Percentiles rank a stretch among this genome's conserved stretches.
Conservation (phyloP, 53 echinoderm and acorn worm genomes). For the Holothuria scabra region DNA sequence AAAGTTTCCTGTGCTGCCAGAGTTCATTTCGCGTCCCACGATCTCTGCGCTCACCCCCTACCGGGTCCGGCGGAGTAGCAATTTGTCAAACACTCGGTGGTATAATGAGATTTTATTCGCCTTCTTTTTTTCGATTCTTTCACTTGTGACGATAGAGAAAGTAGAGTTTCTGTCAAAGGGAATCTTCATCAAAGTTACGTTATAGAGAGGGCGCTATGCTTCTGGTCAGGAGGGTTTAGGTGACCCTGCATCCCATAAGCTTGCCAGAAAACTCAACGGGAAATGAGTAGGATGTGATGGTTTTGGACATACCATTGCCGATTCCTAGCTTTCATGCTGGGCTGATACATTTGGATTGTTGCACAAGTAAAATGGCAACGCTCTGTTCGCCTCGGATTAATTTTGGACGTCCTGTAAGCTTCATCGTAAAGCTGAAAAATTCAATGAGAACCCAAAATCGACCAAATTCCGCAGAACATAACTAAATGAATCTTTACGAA, state of each 20-base stretch:
- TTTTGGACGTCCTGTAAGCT: too few species aligned
- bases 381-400: too few species aligned
- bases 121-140: constrained; percentile 29
- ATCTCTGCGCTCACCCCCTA: constrained; percentile 31
- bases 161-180: constrained; percentile 17
- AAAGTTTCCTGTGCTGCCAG: constrained; percentile 15
- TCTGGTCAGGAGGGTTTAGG: constrained; percentile 27
- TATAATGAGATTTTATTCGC: constrained; percentile 47
- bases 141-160: constrained; percentile 7
- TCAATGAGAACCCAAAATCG: too few species aligned
- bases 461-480: too few species aligned
- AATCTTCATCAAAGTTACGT: constrained; percentile 21
- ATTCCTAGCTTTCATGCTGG: too few species aligned
- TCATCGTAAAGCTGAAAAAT: too few species aligned
- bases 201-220: constrained; percentile 30
- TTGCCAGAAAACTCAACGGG: too few species aligned
- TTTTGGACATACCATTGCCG: too few species aligned
- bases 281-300: too few species aligned
- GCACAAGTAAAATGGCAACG: too few species aligned
- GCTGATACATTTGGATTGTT: too few species aligned
- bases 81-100: constrained; percentile 52
- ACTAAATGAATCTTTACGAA: too few species aligned
- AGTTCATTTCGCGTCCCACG: constrained; percentile 45
- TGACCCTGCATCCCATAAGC: not conserved
- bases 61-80: constrained; percentile 47